Conservation (phyloP, 2,797 vertebrate species). For the Enteromius treurensis region DNA sequence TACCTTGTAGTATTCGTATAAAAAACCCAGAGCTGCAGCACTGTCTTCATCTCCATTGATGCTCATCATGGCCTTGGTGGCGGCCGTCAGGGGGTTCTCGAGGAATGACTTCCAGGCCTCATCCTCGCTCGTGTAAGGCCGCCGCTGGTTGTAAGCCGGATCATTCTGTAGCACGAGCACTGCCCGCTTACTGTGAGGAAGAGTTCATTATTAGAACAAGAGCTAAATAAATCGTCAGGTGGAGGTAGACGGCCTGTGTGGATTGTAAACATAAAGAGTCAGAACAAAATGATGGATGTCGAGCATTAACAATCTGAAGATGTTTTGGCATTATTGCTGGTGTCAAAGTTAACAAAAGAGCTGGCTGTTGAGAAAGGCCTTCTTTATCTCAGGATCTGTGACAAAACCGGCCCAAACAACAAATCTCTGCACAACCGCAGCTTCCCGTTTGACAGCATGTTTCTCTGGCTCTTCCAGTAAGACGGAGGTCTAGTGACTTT, state of each 20-base stretch:
- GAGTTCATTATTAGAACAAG: neutral
- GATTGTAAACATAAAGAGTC: slow-evolving; percentile 7
- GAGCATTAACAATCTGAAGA: slow-evolving; percentile 7
- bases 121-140: slow-evolving; percentile 92
- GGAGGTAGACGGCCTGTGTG: neutral
- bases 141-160: slow-evolving; percentile 87
- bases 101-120: slow-evolving; percentile 98
- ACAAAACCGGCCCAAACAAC: slow-evolving; percentile 72
- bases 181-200: slow-evolving; percentile 86
- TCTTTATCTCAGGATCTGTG: slow-evolving; percentile 70
- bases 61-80: slow-evolving; percentile 99
- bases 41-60: slow-evolving; percentile 99
- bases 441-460: slow-evolving; percentile 69
- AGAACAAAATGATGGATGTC: slow-evolving; percentile 21
- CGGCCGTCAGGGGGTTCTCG: slow-evolving; percentile 97
- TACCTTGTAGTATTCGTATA: slow-evolving; percentile 97
- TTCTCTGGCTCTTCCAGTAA: slow-evolving; percentile 77
- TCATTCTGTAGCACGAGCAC: slow-evolving; percentile 98
- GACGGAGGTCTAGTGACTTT: slow-evolving; percentile 67
- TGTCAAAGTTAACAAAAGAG: slow-evolving; percentile 62
- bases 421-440: slow-evolving; percentile 72
- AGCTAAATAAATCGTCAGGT: neutral
- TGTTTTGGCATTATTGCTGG: slow-evolving; percentile 7
- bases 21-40: slow-evolving; percentile 90
- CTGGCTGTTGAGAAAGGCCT: slow-evolving; percentile 43